Base-by-base conservation (phyloP, 2,888 invertebrate species). In the Balanococcus diminutus region DNA sequence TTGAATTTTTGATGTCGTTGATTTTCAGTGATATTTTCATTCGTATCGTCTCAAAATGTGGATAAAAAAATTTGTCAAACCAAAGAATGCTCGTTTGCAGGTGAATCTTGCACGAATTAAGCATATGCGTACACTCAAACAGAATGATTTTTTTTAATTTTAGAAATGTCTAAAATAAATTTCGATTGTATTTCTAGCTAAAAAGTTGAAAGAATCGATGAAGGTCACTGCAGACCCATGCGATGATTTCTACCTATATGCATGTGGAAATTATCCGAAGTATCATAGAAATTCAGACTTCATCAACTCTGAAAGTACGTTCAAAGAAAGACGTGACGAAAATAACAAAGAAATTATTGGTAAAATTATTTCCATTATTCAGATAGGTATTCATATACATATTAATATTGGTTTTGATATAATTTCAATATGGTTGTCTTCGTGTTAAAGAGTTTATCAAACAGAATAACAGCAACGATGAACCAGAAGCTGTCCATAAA, bases 201-300 rank as follows among this genome's bases (percentile, higher is more conserved):
- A 32, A 28, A 75, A 28, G 25, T 32, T 96, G 42, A 92, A 94
- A 22, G 92, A 94, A 79, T 93, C 95, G 16, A 94, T 96, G 93
- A 94, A 96, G 89, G 90, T 90, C 84, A 91, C 91, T 39, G 92
- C 92, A 83, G 92, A 96, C 89, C 96, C 96, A 82, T 96, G 96
- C 89, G 93, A 95, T 75, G 93, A 96, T 90, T 96, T 96, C 90
- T 95, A 96, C 90, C 91, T 93, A 91, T 96, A 92, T 88, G 93
- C 92, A 0, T 96, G 96, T 88, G 96, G 96, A 2, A 93, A 93
- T 88, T 96, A 95, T 95, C 91, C 92, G 0, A 90, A 92, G 5
- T 93, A 94, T 82, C 95, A 96, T 89, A 94, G 94, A 0, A 92
- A 94, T 75, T 93, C 93, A 0, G 93, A 93, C 14, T 22, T 22